Percentiles rank a stretch among this genome's conserved stretches.
Evolutionary conservation across 2,888 invertebrate species (phyloP).

Genomic region (Plemyria rubiginata): DNA sequence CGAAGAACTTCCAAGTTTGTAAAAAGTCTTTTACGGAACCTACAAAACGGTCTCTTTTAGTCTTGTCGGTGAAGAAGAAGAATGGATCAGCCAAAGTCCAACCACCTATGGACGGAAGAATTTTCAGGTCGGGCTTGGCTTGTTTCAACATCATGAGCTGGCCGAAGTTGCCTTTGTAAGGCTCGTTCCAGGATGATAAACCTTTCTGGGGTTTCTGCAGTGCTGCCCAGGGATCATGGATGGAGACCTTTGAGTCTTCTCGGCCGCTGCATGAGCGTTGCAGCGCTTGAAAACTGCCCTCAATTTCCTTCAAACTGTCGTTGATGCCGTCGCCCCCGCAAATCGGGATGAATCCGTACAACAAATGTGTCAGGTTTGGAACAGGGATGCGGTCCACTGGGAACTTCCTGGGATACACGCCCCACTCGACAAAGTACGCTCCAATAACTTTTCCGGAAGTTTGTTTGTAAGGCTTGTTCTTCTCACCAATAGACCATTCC

Average conservation of each 20-base stretch:
- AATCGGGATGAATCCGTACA: slow-evolving; percentile 80
- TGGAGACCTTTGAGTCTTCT: slow-evolving; percentile 79
- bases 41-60: slow-evolving; percentile 73
- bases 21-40: slow-evolving; percentile 78
- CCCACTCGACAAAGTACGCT: slow-evolving; percentile 81
- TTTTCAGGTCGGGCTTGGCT: slow-evolving; percentile 75
- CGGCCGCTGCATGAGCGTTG: slow-evolving; percentile 79
- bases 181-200: slow-evolving; percentile 77
- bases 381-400: slow-evolving; percentile 75
- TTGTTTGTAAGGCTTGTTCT: slow-evolving; percentile 78
- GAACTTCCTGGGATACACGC: slow-evolving; percentile 78
- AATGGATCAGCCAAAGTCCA: slow-evolving; percentile 81
- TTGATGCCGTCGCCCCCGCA: slow-evolving; percentile 81
- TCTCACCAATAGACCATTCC: slow-evolving; percentile 70
- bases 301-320: slow-evolving; percentile 81
- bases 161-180: slow-evolving; percentile 80
- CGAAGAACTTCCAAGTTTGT: slow-evolving; percentile 80
- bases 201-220: slow-evolving; percentile 80
- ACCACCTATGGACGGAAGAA: slow-evolving; percentile 76
- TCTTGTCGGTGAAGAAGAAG: slow-evolving; percentile 75
- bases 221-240: slow-evolving; percentile 81
- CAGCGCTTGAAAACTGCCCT: slow-evolving; percentile 79
- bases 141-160: slow-evolving; percentile 80
- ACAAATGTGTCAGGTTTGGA: slow-evolving; percentile 75
- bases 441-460: slow-evolving; percentile 79